These are phyloP conservation scores for Pseudomyrmex flavicornis DNA, from an alignment of 1,140 invertebrate genomes.

Conservation along the genomic window DNA sequence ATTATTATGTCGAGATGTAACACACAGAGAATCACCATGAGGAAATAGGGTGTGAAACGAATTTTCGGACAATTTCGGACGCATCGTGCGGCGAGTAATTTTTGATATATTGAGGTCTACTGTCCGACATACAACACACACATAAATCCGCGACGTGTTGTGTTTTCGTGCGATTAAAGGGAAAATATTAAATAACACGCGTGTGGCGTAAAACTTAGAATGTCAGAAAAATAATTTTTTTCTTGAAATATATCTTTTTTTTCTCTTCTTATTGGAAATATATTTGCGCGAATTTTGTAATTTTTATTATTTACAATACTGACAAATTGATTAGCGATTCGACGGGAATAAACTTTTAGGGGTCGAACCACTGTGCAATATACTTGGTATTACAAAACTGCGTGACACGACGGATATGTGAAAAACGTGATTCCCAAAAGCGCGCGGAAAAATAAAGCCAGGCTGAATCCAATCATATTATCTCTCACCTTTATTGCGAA, in stretches of 20 bases:
- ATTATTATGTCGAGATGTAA: background rate
- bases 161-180: too few relatives aligned
- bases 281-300: too few relatives aligned
- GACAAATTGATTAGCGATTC: background rate
- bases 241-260: too few relatives aligned
- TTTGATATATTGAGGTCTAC: constrained; percentile 12
- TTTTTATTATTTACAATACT: constrained; percentile 7
- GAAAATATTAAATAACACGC: too few relatives aligned
- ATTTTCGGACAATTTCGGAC: constrained; percentile 23
- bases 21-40: background rate
- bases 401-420: background rate
- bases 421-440: background rate
- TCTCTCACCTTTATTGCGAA: background rate
- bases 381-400: background rate
- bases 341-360: background rate
- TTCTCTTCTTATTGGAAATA: too few relatives aligned
- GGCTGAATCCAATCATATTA: constrained; percentile 5
- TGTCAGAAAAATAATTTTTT: too few relatives aligned
- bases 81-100: background rate
- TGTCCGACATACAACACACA: background rate
- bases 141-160: background rate
- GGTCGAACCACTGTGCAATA: background rate
- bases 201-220: too few relatives aligned
- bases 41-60: constrained; percentile 58
- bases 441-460: background rate